Evolutionary conservation across 2,797 vertebrate species (phyloP).

Genomic region (Eurystomus glaucurus): DNA sequence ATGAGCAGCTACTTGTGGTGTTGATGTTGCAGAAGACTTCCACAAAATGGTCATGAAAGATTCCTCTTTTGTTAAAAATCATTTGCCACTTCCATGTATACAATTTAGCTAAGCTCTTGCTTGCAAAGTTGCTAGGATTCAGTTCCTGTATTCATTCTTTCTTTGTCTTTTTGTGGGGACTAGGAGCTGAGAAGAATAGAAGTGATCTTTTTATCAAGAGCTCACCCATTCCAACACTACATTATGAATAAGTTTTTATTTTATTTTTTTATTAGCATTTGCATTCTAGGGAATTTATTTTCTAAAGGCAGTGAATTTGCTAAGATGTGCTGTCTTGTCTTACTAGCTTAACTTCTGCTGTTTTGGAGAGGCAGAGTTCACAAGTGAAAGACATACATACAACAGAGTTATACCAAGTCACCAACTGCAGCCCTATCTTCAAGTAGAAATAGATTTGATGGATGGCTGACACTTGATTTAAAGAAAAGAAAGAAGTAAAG

Average conservation of each 20-base stretch:
- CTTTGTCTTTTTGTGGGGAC: not conserved
- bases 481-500: not conserved
- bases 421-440: not conserved
- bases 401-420: not conserved
- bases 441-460: not conserved
- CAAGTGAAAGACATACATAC: not conserved
- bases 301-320: not conserved
- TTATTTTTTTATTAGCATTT: not conserved
- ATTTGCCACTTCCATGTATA: not conserved
- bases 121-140: not conserved
- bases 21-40: not conserved
- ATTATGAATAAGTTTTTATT: not conserved
- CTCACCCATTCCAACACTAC: not conserved
- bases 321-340: not conserved
- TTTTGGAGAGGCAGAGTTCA: not conserved
- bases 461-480: fast-evolving
- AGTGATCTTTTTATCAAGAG: not conserved
- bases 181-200: not conserved
- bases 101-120: not conserved
- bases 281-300: not conserved
- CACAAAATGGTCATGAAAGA: not conserved
- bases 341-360: not conserved
- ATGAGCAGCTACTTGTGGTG: not conserved
- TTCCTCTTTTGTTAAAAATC: not conserved
- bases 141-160: not conserved